Evolutionary conservation across 2,113 vertebrate species (phyloP).

Genomic region (Hipposideros armiger): DNA sequence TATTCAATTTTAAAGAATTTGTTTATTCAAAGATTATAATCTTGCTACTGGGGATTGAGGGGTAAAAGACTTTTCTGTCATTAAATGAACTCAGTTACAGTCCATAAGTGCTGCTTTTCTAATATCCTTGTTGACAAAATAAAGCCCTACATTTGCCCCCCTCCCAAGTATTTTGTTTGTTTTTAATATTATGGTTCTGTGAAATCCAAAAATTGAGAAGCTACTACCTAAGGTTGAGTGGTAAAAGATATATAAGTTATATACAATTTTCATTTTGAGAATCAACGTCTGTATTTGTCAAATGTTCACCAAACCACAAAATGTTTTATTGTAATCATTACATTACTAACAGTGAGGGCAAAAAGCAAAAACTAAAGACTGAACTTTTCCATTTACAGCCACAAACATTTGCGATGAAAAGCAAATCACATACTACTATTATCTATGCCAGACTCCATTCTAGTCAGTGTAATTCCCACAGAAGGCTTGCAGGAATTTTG

Average conservation of each 20-base stretch:
- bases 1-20: background rate
- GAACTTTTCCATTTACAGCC: background rate
- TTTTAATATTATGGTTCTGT: background rate
- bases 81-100: background rate
- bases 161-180: background rate
- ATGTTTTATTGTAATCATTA: slow-evolving; percentile 22
- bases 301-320: slow-evolving; percentile 64
- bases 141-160: background rate
- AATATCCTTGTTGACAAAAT: background rate
- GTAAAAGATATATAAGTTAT: background rate
- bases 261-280: slow-evolving; percentile 21
- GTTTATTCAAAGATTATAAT: slow-evolving; percentile 19
- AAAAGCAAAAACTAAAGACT: slow-evolving; percentile 47
- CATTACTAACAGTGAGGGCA: slow-evolving; percentile 20
- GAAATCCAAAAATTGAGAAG: background rate
- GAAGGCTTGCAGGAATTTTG: slow-evolving; percentile 59
- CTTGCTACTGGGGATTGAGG: background rate
- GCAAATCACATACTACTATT: background rate
- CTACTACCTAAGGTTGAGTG: background rate
- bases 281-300: background rate
- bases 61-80: background rate
- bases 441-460: slow-evolving; percentile 2
- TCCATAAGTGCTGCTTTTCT: background rate
- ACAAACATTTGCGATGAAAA: background rate
- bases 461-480: background rate